These are phyloP conservation scores for Stictocephala bisonia DNA, from an alignment of 2,888 invertebrate genomes.

Conservation along the genomic window DNA sequence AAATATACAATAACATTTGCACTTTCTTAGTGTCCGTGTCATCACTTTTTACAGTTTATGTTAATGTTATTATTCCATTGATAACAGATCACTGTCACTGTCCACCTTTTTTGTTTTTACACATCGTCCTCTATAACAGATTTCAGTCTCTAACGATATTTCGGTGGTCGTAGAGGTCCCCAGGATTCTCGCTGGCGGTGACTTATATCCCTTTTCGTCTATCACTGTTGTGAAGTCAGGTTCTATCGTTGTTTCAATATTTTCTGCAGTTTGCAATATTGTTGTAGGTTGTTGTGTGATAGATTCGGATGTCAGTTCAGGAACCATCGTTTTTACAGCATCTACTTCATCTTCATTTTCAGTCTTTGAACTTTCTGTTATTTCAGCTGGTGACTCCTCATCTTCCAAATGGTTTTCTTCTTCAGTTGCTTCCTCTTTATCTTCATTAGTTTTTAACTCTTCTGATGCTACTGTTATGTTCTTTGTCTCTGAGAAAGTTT, in stretches of 20 bases:
- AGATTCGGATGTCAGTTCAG: slow-evolving; percentile 39
- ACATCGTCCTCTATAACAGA: slow-evolving; percentile 87
- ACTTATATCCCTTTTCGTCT: slow-evolving; percentile 49
- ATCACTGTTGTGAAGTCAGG: slow-evolving; percentile 59
- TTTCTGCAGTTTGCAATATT: slow-evolving; percentile 29
- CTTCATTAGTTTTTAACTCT: neutral
- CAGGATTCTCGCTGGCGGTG: slow-evolving; percentile 68
- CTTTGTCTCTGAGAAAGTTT: neutral
- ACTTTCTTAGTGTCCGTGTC: slow-evolving; percentile 31
- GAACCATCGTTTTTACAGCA: neutral
- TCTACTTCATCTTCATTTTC: slow-evolving; percentile 29
- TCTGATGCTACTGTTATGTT: neutral
- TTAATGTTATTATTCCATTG: slow-evolving; percentile 46
- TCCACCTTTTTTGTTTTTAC: slow-evolving; percentile 70
- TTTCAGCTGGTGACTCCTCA: neutral
- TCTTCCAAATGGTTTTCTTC: slow-evolving; percentile 8
- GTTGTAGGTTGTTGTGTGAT: slow-evolving; percentile 41
- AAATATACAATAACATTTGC: slow-evolving; percentile 36
- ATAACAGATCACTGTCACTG: slow-evolving; percentile 50
- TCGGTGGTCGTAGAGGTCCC: slow-evolving; percentile 85
- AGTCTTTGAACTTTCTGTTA: neutral
- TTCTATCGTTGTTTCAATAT: slow-evolving; percentile 64
- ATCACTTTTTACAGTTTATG: slow-evolving; percentile 1
- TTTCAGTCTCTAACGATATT: slow-evolving; percentile 87
- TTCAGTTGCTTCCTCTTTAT: slow-evolving; percentile 3